Conservation (phyloP, 2,888 invertebrate species). For the Monochamus alternatus region DNA sequence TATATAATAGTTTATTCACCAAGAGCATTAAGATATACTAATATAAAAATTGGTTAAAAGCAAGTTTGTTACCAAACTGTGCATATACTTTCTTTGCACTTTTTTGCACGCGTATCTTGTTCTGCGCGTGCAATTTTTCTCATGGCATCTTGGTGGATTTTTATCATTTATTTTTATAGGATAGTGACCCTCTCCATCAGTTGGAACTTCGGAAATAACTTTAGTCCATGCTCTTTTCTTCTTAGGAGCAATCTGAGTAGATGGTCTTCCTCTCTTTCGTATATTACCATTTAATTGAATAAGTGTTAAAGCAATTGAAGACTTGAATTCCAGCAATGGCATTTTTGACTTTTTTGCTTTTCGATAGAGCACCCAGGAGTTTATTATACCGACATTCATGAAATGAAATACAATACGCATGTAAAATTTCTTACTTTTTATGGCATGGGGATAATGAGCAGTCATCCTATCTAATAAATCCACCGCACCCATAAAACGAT, state of each 20-base stretch:
- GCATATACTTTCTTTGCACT: conserved; percentile 35
- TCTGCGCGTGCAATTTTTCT: conserved; percentile 37
- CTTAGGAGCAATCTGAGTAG: conserved; percentile 25
- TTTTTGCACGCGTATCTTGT: conserved; percentile 33
- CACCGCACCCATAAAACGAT: not conserved
- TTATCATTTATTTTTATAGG: conserved; percentile 36
- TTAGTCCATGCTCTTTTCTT: conserved; percentile 42
- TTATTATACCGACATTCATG: conserved; percentile 9
- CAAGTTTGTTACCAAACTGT: conserved; percentile 8
- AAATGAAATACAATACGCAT: conserved; percentile 39
- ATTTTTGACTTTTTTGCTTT: conserved; percentile 33
- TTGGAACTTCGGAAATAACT: conserved; percentile 35
- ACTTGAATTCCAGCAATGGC: conserved; percentile 39
- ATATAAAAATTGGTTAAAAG: too few relatives aligned
- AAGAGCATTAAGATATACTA: too few relatives aligned
- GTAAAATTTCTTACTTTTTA: conserved; percentile 41
- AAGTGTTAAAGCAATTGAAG: conserved; percentile 37
- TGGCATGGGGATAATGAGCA: conserved; percentile 40
- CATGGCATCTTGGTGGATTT: conserved; percentile 42
- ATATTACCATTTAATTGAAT: conserved; percentile 36
- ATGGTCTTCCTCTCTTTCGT: conserved; percentile 40
- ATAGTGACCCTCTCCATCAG: conserved; percentile 41
- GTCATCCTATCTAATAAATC: conserved; percentile 39
- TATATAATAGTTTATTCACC: too few relatives aligned
- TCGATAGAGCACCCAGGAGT: conserved; percentile 32